phyloP scores from a whole-genome alignment of 2,113 vertebrate species.

The Porphyrio hochstetteri region DNA sequence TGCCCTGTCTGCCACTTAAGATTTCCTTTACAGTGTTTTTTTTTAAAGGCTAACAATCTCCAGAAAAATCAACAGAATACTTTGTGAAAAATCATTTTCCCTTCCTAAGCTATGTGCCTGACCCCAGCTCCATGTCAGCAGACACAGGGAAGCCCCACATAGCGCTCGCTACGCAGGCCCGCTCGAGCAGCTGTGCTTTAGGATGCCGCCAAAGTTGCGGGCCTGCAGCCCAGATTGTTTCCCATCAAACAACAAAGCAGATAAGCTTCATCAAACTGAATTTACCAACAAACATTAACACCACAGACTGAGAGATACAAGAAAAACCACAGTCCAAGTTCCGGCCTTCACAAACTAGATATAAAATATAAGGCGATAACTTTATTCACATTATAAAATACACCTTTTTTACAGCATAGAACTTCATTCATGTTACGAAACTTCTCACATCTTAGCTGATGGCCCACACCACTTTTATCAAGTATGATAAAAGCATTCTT shows the following conservation, averaged over 20 bases:
- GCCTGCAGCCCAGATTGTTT: not conserved
- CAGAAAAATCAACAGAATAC: constrained; percentile 47
- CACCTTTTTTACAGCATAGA: not conserved
- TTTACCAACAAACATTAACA: not conserved
- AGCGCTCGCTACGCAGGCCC: not conserved
- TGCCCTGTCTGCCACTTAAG: not conserved
- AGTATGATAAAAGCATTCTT: not conserved
- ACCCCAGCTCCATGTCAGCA: not conserved
- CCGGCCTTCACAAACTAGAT: not conserved
- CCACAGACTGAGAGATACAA: not conserved
- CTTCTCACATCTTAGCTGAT: not conserved
- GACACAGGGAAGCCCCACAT: not conserved
- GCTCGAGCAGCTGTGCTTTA: not conserved
- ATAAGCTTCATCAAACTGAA: not conserved
- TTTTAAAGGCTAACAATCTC: constrained; percentile 2
- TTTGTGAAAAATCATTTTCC: not conserved
- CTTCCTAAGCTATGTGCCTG: not conserved
- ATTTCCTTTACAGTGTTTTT: not conserved
- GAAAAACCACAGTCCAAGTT: no score
- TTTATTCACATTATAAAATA: not conserved
- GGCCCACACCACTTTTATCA: not conserved
- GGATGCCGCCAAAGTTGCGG: not conserved
- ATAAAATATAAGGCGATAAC: not conserved
- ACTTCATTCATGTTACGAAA: not conserved
- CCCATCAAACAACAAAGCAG: not conserved